Conservation (phyloP, 92 coral and sea anemone species). For the Siderastrea siderea region DNA sequence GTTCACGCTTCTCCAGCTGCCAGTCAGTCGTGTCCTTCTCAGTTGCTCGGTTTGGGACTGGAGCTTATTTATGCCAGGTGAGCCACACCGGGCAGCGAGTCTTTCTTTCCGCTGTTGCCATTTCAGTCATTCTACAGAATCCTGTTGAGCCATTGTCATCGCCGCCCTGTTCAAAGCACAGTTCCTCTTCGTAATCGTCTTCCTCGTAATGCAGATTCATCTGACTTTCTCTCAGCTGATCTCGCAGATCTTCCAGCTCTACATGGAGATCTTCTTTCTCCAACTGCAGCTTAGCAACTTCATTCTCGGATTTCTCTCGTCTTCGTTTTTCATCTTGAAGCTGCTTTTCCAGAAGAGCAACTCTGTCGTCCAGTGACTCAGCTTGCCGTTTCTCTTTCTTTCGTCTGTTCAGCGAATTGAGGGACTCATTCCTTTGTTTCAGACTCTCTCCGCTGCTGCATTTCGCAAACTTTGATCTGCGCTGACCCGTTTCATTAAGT, state of each 20-base stretch:
- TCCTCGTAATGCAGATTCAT: slow-evolving; percentile 45
- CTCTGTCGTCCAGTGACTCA: slow-evolving; percentile 51
- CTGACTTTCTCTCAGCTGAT: slow-evolving; percentile 56
- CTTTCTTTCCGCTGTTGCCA: background rate
- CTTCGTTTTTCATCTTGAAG: slow-evolving; percentile 62
- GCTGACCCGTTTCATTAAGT: slow-evolving; percentile 12
- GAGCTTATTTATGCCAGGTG: slow-evolving; percentile 23
- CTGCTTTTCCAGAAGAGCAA: slow-evolving; percentile 50
- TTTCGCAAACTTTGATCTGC: slow-evolving; percentile 10
- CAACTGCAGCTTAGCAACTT: slow-evolving; percentile 59
- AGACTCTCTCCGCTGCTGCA: slow-evolving; percentile 56
- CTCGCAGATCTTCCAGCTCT: slow-evolving; percentile 70
- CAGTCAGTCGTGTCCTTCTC: slow-evolving; percentile 36
- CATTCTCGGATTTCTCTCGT: slow-evolving; percentile 66
- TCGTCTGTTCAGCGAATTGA: slow-evolving; percentile 8
- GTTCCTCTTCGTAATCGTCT: slow-evolving; percentile 34
- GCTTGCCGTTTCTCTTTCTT: slow-evolving; percentile 10
- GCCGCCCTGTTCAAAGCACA: slow-evolving; percentile 29
- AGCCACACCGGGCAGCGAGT: slow-evolving; percentile 7
- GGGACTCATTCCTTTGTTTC: slow-evolving; percentile 21
- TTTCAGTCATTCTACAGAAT: background rate
- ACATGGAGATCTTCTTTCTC: slow-evolving; percentile 60
- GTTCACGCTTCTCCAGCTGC: slow-evolving; percentile 66
- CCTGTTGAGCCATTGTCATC: slow-evolving; percentile 12
- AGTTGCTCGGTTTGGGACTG: slow-evolving; percentile 43